These are phyloP conservation scores for Hydropotes inermis DNA, from an alignment of 2,113 vertebrate species.

Conservation along the genomic window DNA sequence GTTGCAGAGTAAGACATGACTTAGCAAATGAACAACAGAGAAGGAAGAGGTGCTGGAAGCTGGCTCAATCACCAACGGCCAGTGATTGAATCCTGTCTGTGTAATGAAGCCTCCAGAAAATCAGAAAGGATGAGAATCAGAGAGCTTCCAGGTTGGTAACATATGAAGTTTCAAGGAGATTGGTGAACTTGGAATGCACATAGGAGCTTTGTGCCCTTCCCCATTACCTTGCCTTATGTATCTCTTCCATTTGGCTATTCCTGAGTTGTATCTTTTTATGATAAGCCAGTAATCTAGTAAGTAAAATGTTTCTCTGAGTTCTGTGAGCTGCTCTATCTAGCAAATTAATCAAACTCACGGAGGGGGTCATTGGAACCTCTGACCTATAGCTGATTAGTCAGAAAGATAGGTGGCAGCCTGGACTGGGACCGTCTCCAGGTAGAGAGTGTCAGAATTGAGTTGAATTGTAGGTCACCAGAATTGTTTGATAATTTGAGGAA, in stretches of 20 bases:
- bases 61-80: background rate
- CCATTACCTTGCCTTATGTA: too few relatives aligned
- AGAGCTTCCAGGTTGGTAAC: background rate
- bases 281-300: background rate
- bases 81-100: background rate
- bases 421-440: background rate
- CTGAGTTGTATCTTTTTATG: background rate
- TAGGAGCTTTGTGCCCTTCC: background rate
- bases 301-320: background rate
- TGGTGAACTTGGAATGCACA: background rate
- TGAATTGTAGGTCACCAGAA: background rate
- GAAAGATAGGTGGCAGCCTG: background rate
- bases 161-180: background rate
- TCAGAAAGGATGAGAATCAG: background rate
- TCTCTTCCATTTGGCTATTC: background rate
- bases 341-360: background rate
- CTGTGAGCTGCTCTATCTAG: background rate
- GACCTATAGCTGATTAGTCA: background rate
- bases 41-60: background rate
- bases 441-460: background rate
- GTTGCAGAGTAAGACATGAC: background rate
- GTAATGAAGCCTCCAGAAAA: background rate
- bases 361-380: background rate
- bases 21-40: background rate
- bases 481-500: background rate